Evolutionary conservation across 2,113 vertebrate genomes (phyloP).

Genomic region (Corydoras maculifer): DNA sequence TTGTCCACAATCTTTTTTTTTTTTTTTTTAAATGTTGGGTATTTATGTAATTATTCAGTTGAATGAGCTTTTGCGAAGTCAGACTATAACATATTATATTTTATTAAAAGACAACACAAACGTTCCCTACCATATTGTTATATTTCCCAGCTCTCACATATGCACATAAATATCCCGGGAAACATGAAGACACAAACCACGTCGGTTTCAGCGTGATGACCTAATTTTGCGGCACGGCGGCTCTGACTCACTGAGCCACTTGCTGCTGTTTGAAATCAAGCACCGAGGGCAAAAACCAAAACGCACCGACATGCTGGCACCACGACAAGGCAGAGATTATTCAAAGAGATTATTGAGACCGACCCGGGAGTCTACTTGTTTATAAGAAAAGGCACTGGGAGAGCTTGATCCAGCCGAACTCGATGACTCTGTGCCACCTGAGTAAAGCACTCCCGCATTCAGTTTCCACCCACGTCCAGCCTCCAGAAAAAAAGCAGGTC

Average conservation of each 20-base stretch:
- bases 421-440: conserved; percentile 17
- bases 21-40: too few relatives aligned
- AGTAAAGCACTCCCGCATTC: conserved; percentile 9
- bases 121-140: background rate
- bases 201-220: conserved; percentile 59
- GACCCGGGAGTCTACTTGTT: background rate
- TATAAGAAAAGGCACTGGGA: conserved; percentile 5
- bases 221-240: conserved; percentile 60
- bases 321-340: conserved; percentile 1
- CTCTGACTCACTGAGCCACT: background rate
- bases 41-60: too few relatives aligned
- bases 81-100: too few relatives aligned
- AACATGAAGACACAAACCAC: conserved; percentile 53
- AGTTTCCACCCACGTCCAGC: conserved; percentile 6
- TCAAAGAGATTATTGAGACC: conserved; percentile 9
- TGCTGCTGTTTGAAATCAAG: background rate
- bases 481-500: background rate
- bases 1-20: too few relatives aligned
- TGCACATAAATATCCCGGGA: conserved; percentile 9
- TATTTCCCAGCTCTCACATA: background rate
- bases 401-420: conserved; percentile 9
- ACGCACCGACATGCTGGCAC: background rate
- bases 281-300: conserved; percentile 1
- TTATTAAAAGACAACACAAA: background rate
- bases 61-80: too few relatives aligned